These are phyloP conservation scores for Macrocentrus cingulum DNA, from an alignment of 1,140 invertebrate genomes.

Conservation along the genomic window DNA sequence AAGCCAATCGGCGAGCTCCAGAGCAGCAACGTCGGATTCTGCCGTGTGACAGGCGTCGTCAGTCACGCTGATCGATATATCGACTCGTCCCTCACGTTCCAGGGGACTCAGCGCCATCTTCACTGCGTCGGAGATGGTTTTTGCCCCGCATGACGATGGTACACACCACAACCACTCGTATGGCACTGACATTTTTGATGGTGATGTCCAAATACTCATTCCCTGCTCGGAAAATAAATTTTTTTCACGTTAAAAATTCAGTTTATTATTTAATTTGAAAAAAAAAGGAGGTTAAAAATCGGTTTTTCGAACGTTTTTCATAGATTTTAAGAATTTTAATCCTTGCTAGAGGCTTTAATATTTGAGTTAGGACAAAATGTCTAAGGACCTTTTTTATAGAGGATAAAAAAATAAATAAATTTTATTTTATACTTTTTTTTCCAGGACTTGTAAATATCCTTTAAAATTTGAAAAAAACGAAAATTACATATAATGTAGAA, in stretches of 20 bases:
- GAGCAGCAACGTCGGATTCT: constrained; percentile 20
- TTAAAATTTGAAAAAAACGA: no score
- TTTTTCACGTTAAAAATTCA: background rate
- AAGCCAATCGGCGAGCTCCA: constrained; percentile 38
- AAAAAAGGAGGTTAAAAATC: no score
- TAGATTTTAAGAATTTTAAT: no score
- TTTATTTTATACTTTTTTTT: no score
- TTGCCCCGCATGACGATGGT: constrained; percentile 41
- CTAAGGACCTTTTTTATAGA: no score
- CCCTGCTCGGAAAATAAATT: constrained; percentile 28
- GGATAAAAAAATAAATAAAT: no score
- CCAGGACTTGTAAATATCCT: no score
- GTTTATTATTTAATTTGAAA: background rate
- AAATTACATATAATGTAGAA: no score
- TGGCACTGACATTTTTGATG: constrained; percentile 26
- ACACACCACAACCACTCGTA: constrained; percentile 49
- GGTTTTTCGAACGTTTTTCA: no score
- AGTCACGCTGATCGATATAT: constrained; percentile 35
- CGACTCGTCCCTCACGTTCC: constrained; percentile 36
- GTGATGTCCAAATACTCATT: constrained; percentile 29
- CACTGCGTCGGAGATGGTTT: constrained; percentile 35
- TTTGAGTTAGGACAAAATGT: no score
- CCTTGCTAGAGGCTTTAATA: no score
- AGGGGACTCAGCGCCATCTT: constrained; percentile 39
- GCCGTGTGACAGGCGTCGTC: constrained; percentile 36